Evolutionary conservation across 2,888 invertebrate species (phyloP).

Genomic region (Acrobasis consociella): DNA sequence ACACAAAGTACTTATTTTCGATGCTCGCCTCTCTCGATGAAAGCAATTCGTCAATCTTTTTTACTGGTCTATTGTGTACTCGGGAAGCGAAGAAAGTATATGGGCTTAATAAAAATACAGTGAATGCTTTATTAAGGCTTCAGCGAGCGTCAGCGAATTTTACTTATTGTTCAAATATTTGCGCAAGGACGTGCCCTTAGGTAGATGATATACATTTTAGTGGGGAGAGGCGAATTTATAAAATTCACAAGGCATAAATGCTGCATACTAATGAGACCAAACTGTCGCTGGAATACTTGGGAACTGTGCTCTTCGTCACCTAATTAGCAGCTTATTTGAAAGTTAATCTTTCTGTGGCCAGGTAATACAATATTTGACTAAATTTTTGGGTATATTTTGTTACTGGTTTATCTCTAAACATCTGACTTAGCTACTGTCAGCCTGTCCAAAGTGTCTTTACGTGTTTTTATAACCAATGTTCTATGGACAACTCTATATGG

Average conservation of each 20-base stretch:
- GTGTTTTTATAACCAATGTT: too few relatives aligned
- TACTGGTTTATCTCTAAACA: too few relatives aligned
- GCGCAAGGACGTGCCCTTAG: background rate
- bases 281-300: background rate
- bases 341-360: background rate
- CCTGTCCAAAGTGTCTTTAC: too few relatives aligned
- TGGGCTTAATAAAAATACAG: conserved; percentile 17
- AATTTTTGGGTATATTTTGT: too few relatives aligned
- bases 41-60: conserved; percentile 13
- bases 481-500: too few relatives aligned
- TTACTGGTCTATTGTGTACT: conserved; percentile 1
- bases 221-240: background rate
- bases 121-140: background rate
- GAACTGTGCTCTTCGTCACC: background rate
- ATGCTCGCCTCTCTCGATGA: conserved; percentile 1
- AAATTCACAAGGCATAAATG: conserved; percentile 5
- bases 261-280: conserved; percentile 9
- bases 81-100: background rate
- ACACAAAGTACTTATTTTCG: background rate
- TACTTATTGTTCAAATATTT: conserved; percentile 8
- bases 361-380: too few relatives aligned
- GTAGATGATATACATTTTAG: conserved; percentile 1
- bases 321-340: conserved; percentile 3
- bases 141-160: conserved; percentile 4
- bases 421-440: too few relatives aligned